Evolutionary conservation across 2,888 invertebrate genomes (phyloP).

Genomic region (Leptarthrus brevirostris): DNA sequence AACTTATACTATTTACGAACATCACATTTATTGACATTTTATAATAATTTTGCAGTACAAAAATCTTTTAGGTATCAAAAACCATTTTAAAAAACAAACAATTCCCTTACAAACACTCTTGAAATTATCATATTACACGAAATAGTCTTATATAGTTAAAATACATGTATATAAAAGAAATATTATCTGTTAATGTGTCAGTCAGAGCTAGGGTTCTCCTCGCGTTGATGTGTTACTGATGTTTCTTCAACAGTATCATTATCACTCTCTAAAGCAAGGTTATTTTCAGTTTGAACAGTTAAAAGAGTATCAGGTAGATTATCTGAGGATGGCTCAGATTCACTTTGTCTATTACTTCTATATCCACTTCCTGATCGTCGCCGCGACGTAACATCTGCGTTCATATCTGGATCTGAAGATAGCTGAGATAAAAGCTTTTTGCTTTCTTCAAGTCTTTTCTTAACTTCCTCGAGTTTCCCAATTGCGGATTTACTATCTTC

Average conservation of each 20-base stretch:
- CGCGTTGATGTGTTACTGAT: too few relatives aligned
- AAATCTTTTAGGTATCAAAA: constrained; percentile 14
- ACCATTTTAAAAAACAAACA: background rate
- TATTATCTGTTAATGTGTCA: too few relatives aligned
- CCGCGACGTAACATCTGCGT: background rate
- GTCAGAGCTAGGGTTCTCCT: too few relatives aligned
- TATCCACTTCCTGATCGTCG: background rate
- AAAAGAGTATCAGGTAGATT: too few relatives aligned
- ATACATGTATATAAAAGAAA: too few relatives aligned
- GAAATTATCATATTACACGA: too few relatives aligned
- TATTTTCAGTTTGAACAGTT: too few relatives aligned
- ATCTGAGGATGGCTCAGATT: background rate
- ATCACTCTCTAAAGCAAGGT: too few relatives aligned
- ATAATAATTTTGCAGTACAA: constrained; percentile 20
- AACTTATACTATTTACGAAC: too few relatives aligned
- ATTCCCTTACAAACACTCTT: too few relatives aligned
- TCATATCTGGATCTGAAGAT: constrained; percentile 4
- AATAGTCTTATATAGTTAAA: too few relatives aligned
- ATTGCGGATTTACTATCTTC: background rate
- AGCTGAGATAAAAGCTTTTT: constrained; percentile 22
- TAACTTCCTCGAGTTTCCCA: constrained; percentile 29
- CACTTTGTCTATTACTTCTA: constrained; percentile 23
- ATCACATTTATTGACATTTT: constrained; percentile 10
- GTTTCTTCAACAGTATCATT: too few relatives aligned
- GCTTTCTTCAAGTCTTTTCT: constrained; percentile 15